Percentiles rank a stretch among this genome's conserved stretches.
These are phyloP conservation scores for Myiothlypis coronata DNA, from an alignment of 2,797 vertebrate species.

Conservation along the genomic window DNA sequence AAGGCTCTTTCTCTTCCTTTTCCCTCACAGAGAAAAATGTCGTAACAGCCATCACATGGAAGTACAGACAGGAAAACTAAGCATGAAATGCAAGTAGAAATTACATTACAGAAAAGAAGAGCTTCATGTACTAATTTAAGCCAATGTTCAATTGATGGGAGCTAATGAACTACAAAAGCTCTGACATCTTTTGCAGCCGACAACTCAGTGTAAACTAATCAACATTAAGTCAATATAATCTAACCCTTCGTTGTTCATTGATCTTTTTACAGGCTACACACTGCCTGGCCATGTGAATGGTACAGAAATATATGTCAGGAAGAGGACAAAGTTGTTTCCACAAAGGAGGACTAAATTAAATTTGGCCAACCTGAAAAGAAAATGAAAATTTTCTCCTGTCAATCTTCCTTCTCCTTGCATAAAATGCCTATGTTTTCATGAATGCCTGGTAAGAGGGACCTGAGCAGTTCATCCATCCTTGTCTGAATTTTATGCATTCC, in stretches of 20 bases:
- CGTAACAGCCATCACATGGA: not conserved
- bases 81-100: constrained; percentile 45
- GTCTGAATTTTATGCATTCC: not conserved
- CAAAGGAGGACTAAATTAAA: not conserved
- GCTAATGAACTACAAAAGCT: constrained; percentile 66
- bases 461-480: not conserved
- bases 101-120: constrained; percentile 13
- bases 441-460: not conserved
- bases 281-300: not conserved
- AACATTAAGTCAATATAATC: constrained; percentile 59
- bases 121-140: constrained; percentile 42
- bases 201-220: constrained; percentile 54
- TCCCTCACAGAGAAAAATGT: not conserved
- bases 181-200: constrained; percentile 41
- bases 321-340: not conserved
- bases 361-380: not conserved
- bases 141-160: constrained; percentile 51
- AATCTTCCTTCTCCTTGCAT: not conserved
- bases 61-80: constrained; percentile 4
- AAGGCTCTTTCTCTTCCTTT: not conserved
- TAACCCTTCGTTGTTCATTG: constrained; percentile 30
- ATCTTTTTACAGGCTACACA: constrained; percentile 22
- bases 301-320: not conserved
- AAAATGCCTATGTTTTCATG: not conserved
- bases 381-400: not conserved